Evolutionary conservation across 37 sponge, comb jelly and placozoan genomes (phyloP).

Genomic region (Cladorhizidae sp.): DNA sequence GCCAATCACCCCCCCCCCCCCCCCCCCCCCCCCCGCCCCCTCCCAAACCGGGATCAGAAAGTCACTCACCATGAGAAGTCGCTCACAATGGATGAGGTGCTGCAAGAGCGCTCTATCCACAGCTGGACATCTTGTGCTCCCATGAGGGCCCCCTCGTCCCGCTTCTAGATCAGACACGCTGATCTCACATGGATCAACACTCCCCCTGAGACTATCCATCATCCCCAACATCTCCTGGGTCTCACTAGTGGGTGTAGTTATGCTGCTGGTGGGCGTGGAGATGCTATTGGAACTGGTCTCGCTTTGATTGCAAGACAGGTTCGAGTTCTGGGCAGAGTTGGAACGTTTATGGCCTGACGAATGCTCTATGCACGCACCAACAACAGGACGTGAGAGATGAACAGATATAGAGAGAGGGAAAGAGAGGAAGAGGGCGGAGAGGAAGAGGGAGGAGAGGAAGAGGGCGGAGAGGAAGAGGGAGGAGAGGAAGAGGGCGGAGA

Average conservation of each 20-base stretch:
- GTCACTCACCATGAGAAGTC: conserved; percentile 39
- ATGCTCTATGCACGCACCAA: not conserved
- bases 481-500: too few species aligned
- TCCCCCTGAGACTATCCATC: not conserved
- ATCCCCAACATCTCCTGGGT: not conserved
- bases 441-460: too few species aligned
- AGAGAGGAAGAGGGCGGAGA: too few species aligned
- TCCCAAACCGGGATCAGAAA: not conserved
- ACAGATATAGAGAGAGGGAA: too few species aligned
- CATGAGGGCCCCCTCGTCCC: not conserved
- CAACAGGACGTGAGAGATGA: not conserved
- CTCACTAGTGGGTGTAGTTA: conserved; percentile 4
- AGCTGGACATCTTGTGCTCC: conserved; percentile 1
- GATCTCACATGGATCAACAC: not conserved
- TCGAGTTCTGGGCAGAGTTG: not conserved
- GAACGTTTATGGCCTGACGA: not conserved
- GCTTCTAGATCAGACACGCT: not conserved
- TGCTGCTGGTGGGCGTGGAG: conserved; percentile 5
- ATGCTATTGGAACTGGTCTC: not conserved
- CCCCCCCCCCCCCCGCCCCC: not conserved
- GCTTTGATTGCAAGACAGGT: not conserved
- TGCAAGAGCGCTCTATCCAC: conserved; percentile 45
- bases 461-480: too few species aligned
- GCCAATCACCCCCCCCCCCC: not conserved
- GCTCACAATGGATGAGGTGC: conserved; percentile 63